A percentile compares a stretch with the other conserved stretches of the same genome.
Evolutionary conservation across 2,113 vertebrate species (phyloP).

Genomic region (Rhegmatorhina hoffmannsi): DNA sequence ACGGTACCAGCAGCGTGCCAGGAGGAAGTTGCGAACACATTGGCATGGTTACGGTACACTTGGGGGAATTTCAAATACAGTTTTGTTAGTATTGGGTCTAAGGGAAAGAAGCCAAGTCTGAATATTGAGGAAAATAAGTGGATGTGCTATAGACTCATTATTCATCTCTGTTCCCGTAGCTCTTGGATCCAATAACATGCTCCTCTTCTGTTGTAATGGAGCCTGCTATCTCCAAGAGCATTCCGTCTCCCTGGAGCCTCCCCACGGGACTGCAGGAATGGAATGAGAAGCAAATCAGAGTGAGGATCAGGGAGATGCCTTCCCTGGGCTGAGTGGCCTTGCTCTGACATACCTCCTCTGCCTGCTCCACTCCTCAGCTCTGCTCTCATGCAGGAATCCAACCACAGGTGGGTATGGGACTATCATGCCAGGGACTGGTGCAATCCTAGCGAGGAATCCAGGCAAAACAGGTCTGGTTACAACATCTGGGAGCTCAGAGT

Average conservation of each 20-base stretch:
- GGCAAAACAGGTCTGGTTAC: neutral
- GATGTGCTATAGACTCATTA: constrained; percentile 29
- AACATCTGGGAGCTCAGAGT: neutral
- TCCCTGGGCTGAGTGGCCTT: neutral
- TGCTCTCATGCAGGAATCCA: rapidly evolving
- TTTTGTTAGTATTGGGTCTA: constrained; percentile 57
- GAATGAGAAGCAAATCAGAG: neutral
- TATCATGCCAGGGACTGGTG: rapidly evolving
- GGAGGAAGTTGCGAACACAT: constrained; percentile 64
- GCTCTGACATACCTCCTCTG: neutral
- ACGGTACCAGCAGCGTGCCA: constrained; percentile 64
- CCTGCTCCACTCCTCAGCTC: neutral
- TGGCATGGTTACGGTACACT: constrained; percentile 71
- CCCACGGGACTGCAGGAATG: neutral
- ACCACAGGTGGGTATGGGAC: rapidly evolving
- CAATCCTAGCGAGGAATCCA: neutral
- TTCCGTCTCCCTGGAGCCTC: neutral
- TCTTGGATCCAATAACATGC: constrained; percentile 31
- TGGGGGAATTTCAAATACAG: constrained; percentile 69
- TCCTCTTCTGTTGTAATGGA: constrained; percentile 4
- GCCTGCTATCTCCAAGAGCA: constrained; percentile 19
- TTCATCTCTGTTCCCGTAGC: constrained; percentile 40
- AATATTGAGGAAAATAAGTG: constrained; percentile 61
- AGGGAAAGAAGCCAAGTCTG: constrained; percentile 74
- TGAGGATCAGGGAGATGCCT: neutral